Conservation (phyloP, 2,888 invertebrate species). For the Colostygia pectinataria region DNA sequence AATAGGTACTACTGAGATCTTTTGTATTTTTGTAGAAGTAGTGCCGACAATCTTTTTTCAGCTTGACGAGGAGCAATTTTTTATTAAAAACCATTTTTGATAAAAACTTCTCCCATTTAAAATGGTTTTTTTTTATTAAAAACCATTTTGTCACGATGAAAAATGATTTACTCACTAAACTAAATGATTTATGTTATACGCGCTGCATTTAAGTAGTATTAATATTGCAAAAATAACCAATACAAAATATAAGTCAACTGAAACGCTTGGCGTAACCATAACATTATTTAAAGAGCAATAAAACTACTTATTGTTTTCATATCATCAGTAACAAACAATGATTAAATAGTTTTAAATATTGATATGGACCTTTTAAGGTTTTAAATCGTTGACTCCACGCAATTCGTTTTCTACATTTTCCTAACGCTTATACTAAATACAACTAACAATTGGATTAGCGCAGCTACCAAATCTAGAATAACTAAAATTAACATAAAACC, state of each 20-base stretch:
- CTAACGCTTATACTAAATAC: conserved; percentile 68
- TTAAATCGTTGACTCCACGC: conserved; percentile 66
- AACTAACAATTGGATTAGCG: conserved; percentile 61
- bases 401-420: conserved; percentile 60
- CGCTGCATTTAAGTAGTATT: conserved; percentile 12
- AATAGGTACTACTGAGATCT: conserved; percentile 30
- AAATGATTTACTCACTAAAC: conserved; percentile 9
- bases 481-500: conserved; percentile 56
- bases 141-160: background rate
- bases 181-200: conserved; percentile 5
- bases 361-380: conserved; percentile 82
- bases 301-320: conserved; percentile 81
- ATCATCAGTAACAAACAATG: conserved; percentile 73
- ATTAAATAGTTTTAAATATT: conserved; percentile 80
- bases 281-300: conserved; percentile 54
- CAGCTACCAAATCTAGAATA: conserved; percentile 57
- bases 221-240: conserved; percentile 16
- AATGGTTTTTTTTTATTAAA: background rate
- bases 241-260: conserved; percentile 40
- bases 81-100: background rate
- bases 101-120: no score
- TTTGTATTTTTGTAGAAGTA: conserved; percentile 12
- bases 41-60: no score
- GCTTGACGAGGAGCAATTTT: no score
- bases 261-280: conserved; percentile 69